Evolutionary conservation across 23 tunicate genomes (phyloP).

Genomic region (Corella eumyota): DNA sequence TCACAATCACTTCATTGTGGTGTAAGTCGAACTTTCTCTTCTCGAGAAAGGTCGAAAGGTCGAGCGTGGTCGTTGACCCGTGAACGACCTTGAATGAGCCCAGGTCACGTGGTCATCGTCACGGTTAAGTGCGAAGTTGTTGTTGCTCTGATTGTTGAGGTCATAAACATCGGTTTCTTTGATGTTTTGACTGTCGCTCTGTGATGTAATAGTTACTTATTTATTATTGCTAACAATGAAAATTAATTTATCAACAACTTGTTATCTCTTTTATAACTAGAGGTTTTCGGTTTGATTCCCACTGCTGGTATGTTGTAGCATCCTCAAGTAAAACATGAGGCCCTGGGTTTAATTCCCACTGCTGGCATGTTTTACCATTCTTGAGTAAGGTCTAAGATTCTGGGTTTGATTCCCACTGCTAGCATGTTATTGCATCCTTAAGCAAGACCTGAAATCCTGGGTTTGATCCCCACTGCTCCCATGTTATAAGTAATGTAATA

Average conservation of each 20-base stretch:
- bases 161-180: constrained; percentile 19
- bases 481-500: no score
- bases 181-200: constrained; percentile 16
- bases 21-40: constrained; percentile 1
- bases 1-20: constrained; percentile 7
- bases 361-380: no score
- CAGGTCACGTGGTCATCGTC: constrained; percentile 7
- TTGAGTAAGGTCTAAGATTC: no score
- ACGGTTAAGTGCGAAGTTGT: constrained; percentile 4
- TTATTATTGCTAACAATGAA: not conserved
- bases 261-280: no score
- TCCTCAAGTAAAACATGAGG: no score
- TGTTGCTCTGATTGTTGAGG: constrained; percentile 7
- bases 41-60: not conserved
- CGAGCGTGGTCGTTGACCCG: constrained; percentile 11
- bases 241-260: not conserved
- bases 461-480: no score
- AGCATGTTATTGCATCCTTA: no score
- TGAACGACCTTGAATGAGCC: constrained; percentile 28
- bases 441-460: no score
- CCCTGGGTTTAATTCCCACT: no score
- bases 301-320: no score
- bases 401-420: no score
- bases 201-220: not conserved
- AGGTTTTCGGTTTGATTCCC: no score